Conservation (phyloP, 2,888 invertebrate genomes). For the Cordilura impudica region DNA sequence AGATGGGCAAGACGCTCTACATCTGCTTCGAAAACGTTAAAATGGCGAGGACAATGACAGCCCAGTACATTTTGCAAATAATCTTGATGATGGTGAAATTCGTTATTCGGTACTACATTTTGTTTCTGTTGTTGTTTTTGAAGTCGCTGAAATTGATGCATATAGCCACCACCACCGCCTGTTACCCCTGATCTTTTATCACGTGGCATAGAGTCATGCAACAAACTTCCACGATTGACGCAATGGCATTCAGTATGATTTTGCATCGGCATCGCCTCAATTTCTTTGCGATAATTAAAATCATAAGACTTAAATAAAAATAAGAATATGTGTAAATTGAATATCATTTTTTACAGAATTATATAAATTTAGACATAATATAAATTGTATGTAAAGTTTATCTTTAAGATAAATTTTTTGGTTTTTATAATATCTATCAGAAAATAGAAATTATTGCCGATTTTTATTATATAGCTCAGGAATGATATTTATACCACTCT, state of each 20-base stretch:
- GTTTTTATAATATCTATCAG: too few relatives aligned
- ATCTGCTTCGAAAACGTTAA: conserved; percentile 75
- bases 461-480: too few relatives aligned
- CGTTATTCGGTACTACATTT: conserved; percentile 8
- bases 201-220: conserved; percentile 53
- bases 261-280: conserved; percentile 66
- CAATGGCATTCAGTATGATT: conserved; percentile 77
- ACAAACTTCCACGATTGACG: conserved; percentile 65
- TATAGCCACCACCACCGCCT: conserved; percentile 5
- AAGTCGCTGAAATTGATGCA: conserved; percentile 39
- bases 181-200: conserved; percentile 56
- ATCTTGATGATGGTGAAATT: conserved; percentile 15
- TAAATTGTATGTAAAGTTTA: too few relatives aligned
- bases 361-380: too few relatives aligned
- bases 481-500: too few relatives aligned
- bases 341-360: neutral
- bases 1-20: conserved; percentile 56
- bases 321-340: neutral
- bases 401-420: too few relatives aligned
- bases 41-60: conserved; percentile 73
- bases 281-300: conserved; percentile 59
- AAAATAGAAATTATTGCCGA: too few relatives aligned
- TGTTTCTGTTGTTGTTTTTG: conserved; percentile 31
- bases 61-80: conserved; percentile 46
- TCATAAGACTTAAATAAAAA: conserved; percentile 59